A percentile compares a stretch with the other conserved stretches of the same genome.
phyloP scores from a whole-genome alignment of 2,113 vertebrate genomes.

The Proteles cristata region DNA sequence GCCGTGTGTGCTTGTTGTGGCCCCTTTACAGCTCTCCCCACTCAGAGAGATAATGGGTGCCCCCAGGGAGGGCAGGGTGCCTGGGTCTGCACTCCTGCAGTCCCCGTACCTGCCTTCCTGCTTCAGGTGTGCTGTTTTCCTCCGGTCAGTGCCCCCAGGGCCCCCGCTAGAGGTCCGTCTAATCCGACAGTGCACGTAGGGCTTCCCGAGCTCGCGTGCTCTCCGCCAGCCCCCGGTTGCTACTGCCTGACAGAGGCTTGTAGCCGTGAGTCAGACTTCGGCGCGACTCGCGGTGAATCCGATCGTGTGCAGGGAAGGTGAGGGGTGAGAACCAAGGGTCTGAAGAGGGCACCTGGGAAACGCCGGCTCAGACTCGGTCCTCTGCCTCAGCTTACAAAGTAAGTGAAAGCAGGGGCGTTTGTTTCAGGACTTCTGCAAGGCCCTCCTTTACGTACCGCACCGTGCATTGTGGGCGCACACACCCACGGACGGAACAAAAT shows the following conservation, averaged over 20 bases:
- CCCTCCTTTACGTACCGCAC: not conserved
- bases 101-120: not conserved
- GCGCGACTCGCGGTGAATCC: not conserved
- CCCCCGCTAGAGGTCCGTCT: not conserved
- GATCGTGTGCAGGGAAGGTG: not conserved
- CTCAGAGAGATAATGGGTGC: too few species aligned
- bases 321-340: not conserved
- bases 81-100: not conserved
- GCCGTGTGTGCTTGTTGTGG: not conserved
- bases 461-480: not conserved
- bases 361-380: not conserved
- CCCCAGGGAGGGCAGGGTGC: not conserved
- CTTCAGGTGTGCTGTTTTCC: not conserved
- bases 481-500: not conserved
- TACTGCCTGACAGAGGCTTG: not conserved
- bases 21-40: too few species aligned
- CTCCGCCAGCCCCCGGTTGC: not conserved
- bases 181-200: not conserved
- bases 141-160: not conserved
- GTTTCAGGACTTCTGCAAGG: not conserved
- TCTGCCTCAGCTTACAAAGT: not conserved
- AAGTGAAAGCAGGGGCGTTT: not conserved
- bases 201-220: not conserved
- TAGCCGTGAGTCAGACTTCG: not conserved
- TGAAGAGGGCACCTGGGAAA: not conserved